phyloP scores from a whole-genome alignment of 2,113 vertebrate genomes.

The Raja brachyura region DNA sequence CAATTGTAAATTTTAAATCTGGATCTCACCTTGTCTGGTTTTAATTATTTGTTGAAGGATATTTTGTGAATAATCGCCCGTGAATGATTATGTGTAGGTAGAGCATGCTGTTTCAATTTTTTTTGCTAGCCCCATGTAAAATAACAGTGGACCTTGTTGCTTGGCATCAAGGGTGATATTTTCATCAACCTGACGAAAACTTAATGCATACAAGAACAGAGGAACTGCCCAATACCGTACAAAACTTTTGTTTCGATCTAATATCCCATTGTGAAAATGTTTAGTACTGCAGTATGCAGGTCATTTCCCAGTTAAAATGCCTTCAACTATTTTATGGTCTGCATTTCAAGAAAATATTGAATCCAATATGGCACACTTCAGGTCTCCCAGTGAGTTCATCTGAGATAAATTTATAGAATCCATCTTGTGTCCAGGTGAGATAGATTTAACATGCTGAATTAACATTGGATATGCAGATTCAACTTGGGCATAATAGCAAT shows the following conservation, averaged over 20 bases:
- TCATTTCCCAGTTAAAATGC: background rate
- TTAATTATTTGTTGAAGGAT: conserved; percentile 11
- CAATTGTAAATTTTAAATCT: background rate
- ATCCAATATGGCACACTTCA: background rate
- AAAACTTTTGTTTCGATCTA: background rate
- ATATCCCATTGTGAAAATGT: background rate
- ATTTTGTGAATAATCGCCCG: background rate
- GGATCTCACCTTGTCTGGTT: background rate
- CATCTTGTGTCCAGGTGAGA: background rate
- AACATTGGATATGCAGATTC: background rate
- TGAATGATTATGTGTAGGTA: background rate
- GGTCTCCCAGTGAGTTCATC: background rate
- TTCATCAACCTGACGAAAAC: background rate
- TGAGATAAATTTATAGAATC: background rate
- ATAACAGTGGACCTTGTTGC: background rate
- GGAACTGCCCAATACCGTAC: background rate
- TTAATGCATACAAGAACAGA: background rate
- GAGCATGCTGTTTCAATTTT: background rate
- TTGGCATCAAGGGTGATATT: background rate
- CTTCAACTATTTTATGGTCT: background rate
- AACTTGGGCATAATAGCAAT: background rate
- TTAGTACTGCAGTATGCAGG: background rate
- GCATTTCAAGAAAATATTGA: background rate
- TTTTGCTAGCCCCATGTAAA: background rate
- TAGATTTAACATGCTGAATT: too few relatives aligned